Conservation (phyloP, 2,797 vertebrate species). For the Cynopterus sphinx region DNA sequence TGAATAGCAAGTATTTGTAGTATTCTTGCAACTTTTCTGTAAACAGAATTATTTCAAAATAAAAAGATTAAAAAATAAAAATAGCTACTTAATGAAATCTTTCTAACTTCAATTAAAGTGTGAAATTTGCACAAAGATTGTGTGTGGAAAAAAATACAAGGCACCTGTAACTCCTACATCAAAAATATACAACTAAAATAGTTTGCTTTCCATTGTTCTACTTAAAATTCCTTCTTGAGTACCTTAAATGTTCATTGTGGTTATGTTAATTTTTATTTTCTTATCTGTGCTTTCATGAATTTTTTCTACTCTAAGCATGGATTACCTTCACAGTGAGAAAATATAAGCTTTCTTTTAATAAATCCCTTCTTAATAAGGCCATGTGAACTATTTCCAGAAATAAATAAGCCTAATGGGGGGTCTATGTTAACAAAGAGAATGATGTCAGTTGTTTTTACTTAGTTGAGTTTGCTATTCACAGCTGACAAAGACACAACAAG, state of each 20-base stretch:
- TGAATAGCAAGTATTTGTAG: neutral
- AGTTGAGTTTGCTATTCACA: neutral
- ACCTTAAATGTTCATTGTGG: neutral
- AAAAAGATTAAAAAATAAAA: neutral
- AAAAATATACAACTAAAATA: slow-evolving; percentile 1
- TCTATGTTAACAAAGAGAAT: neutral
- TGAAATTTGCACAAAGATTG: neutral
- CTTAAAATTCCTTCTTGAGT: neutral
- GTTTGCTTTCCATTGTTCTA: neutral
- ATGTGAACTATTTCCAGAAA: neutral
- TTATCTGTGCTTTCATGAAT: neutral
- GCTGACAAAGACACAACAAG: neutral
- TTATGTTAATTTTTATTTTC: slow-evolving; percentile 43
- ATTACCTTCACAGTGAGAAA: slow-evolving; percentile 17
- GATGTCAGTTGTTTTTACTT: neutral
- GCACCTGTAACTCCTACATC: neutral
- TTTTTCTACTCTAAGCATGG: neutral
- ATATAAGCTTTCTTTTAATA: neutral
- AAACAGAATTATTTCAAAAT: slow-evolving; percentile 36
- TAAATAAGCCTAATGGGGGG: neutral
- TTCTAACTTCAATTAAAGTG: slow-evolving; percentile 24
- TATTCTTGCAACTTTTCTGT: slow-evolving; percentile 19
- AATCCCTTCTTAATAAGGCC: neutral
- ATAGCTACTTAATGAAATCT: neutral
- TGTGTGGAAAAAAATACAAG: neutral